Base-by-base conservation (phyloP, 1,140 invertebrate genomes). In the Periplaneta americana region DNA sequence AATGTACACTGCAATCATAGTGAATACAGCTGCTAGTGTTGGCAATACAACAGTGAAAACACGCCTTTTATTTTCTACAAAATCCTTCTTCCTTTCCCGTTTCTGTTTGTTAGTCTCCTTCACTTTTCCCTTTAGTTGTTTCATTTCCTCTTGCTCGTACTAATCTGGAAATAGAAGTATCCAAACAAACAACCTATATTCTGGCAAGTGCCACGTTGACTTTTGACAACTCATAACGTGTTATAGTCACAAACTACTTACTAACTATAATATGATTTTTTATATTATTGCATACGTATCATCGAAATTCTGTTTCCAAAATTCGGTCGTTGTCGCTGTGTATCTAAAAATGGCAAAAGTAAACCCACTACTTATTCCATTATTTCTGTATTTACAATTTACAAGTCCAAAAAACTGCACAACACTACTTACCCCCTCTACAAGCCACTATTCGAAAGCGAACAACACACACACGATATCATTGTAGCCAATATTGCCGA, bases 101-200 rank as follows among this genome's bases (percentile, higher is more conserved):
- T 95, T 95, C 86, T 97, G 95, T 87, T 93, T 94, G n/a, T 92
- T 92, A 0, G 93, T 94, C 89, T 96, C 95, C 88, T 96, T 96
- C 34, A 93, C 92, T 87, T 94, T 94, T 79, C 94, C 93, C 87
- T 96, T 96, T 33, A 95, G 88, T 85, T 95, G 94, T 77, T 93
- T 91, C 95, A 95, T 96, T 83, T 86, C 85, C 78, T 74, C 81
- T 86, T 75, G 66, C 10, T 32, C 75, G 17, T 22, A 22, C 75
- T 22, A 34, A 79, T 74, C 80, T 82, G 34, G 34, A 82, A 81
- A 36, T 57, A 48, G 34, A 78, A 82, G 28, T 66, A 28, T 8
- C 48, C 8, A 8, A 22, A 66, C 48, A 66, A 11, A 9, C 22
- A 28, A 66, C 22, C 17, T 15, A 48, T 48, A 48, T 15, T 48